Conservation (phyloP, 2,797 vertebrate species). For the Picus viridis region DNA sequence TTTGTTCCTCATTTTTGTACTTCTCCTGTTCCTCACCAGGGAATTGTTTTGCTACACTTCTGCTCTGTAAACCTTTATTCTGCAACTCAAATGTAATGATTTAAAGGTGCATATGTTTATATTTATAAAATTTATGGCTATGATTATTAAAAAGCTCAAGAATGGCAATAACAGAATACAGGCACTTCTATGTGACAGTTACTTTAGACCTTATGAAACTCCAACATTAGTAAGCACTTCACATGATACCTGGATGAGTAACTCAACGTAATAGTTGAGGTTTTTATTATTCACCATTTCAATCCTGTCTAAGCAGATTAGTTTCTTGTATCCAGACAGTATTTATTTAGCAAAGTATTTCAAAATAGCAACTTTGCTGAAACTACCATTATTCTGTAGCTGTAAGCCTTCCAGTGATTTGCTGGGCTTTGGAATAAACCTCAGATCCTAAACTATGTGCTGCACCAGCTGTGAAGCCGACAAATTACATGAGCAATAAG, state of each 20-base stretch:
- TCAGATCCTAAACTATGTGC: neutral
- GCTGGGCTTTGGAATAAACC: neutral
- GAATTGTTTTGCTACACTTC: slow-evolving; percentile 72
- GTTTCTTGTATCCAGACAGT: neutral
- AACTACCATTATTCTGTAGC: slow-evolving; percentile 1
- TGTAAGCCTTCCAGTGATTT: neutral
- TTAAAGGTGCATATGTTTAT: slow-evolving; percentile 52
- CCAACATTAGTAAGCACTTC: slow-evolving; percentile 65
- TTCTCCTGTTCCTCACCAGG: slow-evolving; percentile 28
- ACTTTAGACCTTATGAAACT: slow-evolving; percentile 67
- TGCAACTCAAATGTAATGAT: slow-evolving; percentile 64
- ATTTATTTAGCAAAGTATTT: slow-evolving; percentile 50
- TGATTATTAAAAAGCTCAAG: slow-evolving; percentile 72
- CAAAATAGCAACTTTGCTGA: slow-evolving; percentile 4
- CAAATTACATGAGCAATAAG: neutral
- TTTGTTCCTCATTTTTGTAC: slow-evolving; percentile 33
- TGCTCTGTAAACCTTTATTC: slow-evolving; percentile 78
- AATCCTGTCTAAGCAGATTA: slow-evolving; percentile 30
- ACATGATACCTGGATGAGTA: slow-evolving; percentile 54
- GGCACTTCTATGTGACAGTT: slow-evolving; percentile 78
- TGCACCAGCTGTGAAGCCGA: neutral
- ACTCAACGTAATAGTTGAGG: slow-evolving; percentile 41
- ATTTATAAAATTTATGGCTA: slow-evolving; percentile 72
- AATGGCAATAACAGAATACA: slow-evolving; percentile 75
- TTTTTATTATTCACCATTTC: slow-evolving; percentile 26